Evolutionary conservation across 2,797 vertebrate genomes (phyloP).

Genomic region (Geotria australis): DNA sequence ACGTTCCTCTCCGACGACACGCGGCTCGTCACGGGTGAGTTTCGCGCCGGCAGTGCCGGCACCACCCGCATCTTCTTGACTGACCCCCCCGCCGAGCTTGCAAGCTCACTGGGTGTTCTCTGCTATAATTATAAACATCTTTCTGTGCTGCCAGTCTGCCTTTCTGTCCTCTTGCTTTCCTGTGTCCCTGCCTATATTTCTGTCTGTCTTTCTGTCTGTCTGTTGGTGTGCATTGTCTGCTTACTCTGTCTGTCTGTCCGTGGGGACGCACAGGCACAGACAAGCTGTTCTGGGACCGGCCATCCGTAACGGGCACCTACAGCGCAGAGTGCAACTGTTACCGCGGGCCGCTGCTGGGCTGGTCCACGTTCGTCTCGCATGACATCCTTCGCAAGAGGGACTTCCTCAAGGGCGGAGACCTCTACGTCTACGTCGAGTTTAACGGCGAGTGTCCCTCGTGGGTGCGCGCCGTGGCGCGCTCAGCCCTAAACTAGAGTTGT

Average conservation of each 20-base stretch:
- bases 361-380: slow-evolving; percentile 28
- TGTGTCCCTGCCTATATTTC: not conserved
- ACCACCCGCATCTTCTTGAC: too few species aligned
- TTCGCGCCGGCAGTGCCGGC: too few species aligned
- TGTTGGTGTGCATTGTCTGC: not conserved
- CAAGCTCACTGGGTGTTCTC: too few species aligned
- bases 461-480: too few species aligned
- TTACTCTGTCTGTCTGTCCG: not conserved
- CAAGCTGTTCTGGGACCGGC: slow-evolving; percentile 26
- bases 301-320: slow-evolving; percentile 12
- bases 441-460: slow-evolving; percentile 8
- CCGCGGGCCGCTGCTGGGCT: slow-evolving; percentile 11
- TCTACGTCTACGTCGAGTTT: slow-evolving; percentile 44
- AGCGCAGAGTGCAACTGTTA: slow-evolving; percentile 14
- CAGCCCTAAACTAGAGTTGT: not conserved
- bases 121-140: too few species aligned
- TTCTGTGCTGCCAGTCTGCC: not conserved
- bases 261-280: not conserved
- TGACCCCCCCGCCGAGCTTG: too few species aligned
- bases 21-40: slow-evolving; percentile 6
- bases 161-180: not conserved
- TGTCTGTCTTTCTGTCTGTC: not conserved
- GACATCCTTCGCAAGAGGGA: slow-evolving; percentile 17
- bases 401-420: slow-evolving; percentile 46
- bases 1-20: slow-evolving; percentile 29